These are phyloP conservation scores for Lophius americanus DNA, from an alignment of 2,797 vertebrate genomes.

Conservation along the genomic window DNA sequence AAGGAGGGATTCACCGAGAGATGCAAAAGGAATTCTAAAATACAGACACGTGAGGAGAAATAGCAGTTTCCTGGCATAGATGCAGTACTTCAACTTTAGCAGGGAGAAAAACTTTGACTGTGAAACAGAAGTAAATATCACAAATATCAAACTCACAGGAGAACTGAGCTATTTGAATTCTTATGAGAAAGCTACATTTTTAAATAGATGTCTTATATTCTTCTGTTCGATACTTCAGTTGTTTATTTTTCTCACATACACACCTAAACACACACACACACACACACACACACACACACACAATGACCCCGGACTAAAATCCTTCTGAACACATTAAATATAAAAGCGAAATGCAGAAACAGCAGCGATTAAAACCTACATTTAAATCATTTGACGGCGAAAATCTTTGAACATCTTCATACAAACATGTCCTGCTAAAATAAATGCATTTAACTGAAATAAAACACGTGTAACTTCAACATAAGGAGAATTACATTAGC, in stretches of 20 bases:
- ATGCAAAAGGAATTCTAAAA: background rate
- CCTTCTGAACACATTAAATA: conserved; percentile 1
- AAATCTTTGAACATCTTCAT: background rate
- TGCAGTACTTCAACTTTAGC: background rate
- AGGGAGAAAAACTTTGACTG: background rate
- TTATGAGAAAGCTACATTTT: background rate
- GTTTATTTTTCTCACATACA: conserved; percentile 18
- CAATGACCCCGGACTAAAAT: background rate
- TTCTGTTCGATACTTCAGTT: background rate
- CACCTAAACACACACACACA: background rate
- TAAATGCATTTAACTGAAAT: conserved; percentile 5
- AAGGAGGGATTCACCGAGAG: conserved; percentile 4
- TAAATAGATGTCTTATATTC: background rate
- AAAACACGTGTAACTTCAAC: conserved; percentile 12
- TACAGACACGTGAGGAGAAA: background rate
- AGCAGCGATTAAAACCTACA: background rate
- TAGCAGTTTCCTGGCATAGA: background rate
- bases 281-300: background rate
- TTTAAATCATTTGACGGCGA: too few species aligned
- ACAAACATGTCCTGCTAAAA: conserved; percentile 11
- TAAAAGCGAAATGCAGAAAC: background rate
- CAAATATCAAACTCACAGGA: background rate
- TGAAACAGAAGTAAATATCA: background rate
- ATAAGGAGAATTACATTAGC: background rate
- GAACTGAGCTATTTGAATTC: background rate